Evolutionary conservation across 1,140 invertebrate species (phyloP), one percentile per base, ranked within the genome.

Genomic region (Drosophila albomicans): DNA sequence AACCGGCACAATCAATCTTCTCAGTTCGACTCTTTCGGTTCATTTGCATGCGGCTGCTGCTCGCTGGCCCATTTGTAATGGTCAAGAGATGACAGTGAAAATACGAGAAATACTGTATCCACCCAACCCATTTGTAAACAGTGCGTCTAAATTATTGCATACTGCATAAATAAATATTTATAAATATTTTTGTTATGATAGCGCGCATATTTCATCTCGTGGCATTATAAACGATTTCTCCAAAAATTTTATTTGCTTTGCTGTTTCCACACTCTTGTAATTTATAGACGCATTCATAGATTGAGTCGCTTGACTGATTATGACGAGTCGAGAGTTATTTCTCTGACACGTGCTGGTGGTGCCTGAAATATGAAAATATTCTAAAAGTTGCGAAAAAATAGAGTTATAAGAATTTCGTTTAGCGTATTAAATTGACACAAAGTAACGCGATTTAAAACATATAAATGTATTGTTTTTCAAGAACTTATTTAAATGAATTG

Each of bases 81-180:
- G 71, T 68, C 71, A 73, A 61, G 48, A 49, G 54, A 61, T 54
- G 70, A 48, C 70, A 67, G 38, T 73, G 46, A 28, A 41, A 72
- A 54, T 59, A 11, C 43, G 45, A 43, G 35, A 38, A 38, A 51
- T 15, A 45, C n/a, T 43, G 15, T 69, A 75, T 56, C 43, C 51
- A 25, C 41, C 48, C 48, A 25, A 32, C 32, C 66, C 11, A 69
- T 75, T 75, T 75, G 72, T 75, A 75, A 62, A 69, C 66, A 75
- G 41, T 30, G 57, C 28, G 57, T 69, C 65, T 48, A 69, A 69
- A 62, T 69, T 43, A 45, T 68, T 63, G 66, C 72, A 45, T 7
- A 32, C 43, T 15, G 41, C 57, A 69, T 56, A 75, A 63, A 69
- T 56, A 75, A 75, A 75, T 57, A 75, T 74, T 62, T 62, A 74